Base-by-base conservation (phyloP, 2,113 vertebrate species). In the Microcebus murinus region DNA sequence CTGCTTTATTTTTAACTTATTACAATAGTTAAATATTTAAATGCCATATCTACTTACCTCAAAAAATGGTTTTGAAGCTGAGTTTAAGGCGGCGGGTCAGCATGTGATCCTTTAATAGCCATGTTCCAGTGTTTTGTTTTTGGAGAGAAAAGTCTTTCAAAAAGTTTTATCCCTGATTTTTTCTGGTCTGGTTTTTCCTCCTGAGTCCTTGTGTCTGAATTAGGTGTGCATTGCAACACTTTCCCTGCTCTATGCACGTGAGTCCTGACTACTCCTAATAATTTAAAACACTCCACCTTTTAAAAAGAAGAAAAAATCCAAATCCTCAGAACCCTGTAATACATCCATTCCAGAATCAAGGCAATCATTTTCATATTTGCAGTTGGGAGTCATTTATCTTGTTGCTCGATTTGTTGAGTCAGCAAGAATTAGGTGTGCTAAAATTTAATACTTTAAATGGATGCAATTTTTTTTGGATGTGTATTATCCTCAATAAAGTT, bases 1-100 rank as follows among this genome's bases (percentile, higher is more conserved):
- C 23, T 89, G 39, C 29, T 80, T 71, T 79, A 71, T 91, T 84
- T 87, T 86, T 80, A 87, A 83, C 48, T 67, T 90, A 65, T 21
- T 80, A 2, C 2, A 70, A 0, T 76, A 84, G 27, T 34, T 91
- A 55, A 73, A 17, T 87, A 82, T 90, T 73, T 79, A 83, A n/a
- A n/a, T 48, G 18, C n/a, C 31, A 42, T 25, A 10, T 21, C 73
- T 70, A 2, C 45, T 61, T 68, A 25, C 39, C 23, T 88, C 45
- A 50, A 77, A 63, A 89, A 39, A 15, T 59, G 52, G 25, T 68
- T 84, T 73, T 52, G 3, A 88, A 77, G 91, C n/a, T 83, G 17
- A 63, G 29, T 65, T 23, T 74, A 84, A 91, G 57, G 76, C 20
- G 36, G n/a, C 21, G n/a, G 15, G 1, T 55, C 52, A 34, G 10